phyloP scores from a whole-genome alignment of 2,888 invertebrate species.

The Elysia crispata region DNA sequence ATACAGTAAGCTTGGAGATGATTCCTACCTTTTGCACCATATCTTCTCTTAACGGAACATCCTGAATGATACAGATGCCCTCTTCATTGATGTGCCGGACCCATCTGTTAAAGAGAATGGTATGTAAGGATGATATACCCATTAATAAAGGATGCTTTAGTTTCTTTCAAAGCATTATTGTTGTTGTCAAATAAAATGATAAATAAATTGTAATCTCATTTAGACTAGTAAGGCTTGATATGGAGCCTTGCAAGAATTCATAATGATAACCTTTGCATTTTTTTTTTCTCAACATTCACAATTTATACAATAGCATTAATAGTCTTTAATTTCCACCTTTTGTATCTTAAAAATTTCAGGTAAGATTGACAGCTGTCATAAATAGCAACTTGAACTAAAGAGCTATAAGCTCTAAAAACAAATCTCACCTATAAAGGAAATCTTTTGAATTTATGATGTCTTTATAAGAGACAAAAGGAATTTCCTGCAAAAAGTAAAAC shows the following conservation, averaged over 20 bases:
- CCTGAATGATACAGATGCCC: slow-evolving; percentile 63
- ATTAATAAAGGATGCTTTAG: background rate
- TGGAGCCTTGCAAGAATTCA: too few relatives aligned
- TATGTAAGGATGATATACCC: background rate
- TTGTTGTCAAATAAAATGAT: background rate
- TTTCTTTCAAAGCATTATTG: too few relatives aligned
- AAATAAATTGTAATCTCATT: background rate
- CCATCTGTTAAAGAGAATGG: slow-evolving; percentile 56
- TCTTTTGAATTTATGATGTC: slow-evolving; percentile 41
- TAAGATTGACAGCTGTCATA: too few relatives aligned
- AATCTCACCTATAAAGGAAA: slow-evolving; percentile 44
- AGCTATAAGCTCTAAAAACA: background rate
- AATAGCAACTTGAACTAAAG: too few relatives aligned
- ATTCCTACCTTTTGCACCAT: slow-evolving; percentile 57
- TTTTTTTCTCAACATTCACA: too few relatives aligned
- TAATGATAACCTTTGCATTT: too few relatives aligned
- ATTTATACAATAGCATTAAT: too few relatives aligned
- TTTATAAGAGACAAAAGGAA: slow-evolving; percentile 41
- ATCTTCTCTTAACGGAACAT: slow-evolving; percentile 59
- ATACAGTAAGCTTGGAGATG: background rate
- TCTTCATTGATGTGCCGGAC: slow-evolving; percentile 60
- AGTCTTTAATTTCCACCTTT: too few relatives aligned
- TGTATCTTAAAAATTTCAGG: too few relatives aligned
- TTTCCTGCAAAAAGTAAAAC: slow-evolving; percentile 40
- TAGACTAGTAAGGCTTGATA: too few relatives aligned